Evolutionary conservation across 1,140 invertebrate species (phyloP).

Genomic region (Euwallacea fornicatus): DNA sequence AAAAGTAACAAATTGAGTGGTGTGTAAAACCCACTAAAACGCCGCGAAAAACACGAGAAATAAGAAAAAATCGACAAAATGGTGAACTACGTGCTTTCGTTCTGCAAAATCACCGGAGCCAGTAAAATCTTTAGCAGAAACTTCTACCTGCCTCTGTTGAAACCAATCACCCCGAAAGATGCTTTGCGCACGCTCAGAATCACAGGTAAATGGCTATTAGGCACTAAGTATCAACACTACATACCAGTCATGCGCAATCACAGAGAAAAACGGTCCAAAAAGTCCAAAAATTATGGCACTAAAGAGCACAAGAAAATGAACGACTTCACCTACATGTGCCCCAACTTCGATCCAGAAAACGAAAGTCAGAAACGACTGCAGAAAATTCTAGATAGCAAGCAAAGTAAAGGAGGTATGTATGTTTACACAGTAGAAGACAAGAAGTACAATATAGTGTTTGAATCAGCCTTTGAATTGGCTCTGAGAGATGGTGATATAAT

Average conservation of each 20-base stretch:
- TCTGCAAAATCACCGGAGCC: conserved; percentile 79
- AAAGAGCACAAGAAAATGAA: conserved; percentile 66
- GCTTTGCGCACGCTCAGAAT: conserved; percentile 78
- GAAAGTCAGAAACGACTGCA: conserved; percentile 64
- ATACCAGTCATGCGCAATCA: conserved; percentile 71
- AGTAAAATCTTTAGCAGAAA: conserved; percentile 78
- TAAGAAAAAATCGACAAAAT: conserved; percentile 27
- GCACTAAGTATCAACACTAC: conserved; percentile 72
- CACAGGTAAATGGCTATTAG: conserved; percentile 66
- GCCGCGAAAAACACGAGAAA: no score
- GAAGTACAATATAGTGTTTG: conserved; percentile 73
- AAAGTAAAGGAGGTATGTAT: conserved; percentile 62
- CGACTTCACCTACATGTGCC: conserved; percentile 75
- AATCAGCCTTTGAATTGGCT: conserved; percentile 72
- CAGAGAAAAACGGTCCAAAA: conserved; percentile 65
- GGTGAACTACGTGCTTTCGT: conserved; percentile 61
- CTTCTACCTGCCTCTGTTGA: conserved; percentile 80
- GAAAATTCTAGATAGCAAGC: conserved; percentile 64
- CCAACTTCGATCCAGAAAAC: conserved; percentile 65
- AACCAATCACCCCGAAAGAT: conserved; percentile 78
- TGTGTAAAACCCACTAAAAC: no score
- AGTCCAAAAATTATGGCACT: conserved; percentile 64
- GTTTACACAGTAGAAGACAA: conserved; percentile 77
- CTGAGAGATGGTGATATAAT: conserved; percentile 75
- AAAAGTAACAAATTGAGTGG: no score